These are phyloP conservation scores for Mallotus villosus DNA, from an alignment of 2,797 vertebrate species.

Conservation along the genomic window DNA sequence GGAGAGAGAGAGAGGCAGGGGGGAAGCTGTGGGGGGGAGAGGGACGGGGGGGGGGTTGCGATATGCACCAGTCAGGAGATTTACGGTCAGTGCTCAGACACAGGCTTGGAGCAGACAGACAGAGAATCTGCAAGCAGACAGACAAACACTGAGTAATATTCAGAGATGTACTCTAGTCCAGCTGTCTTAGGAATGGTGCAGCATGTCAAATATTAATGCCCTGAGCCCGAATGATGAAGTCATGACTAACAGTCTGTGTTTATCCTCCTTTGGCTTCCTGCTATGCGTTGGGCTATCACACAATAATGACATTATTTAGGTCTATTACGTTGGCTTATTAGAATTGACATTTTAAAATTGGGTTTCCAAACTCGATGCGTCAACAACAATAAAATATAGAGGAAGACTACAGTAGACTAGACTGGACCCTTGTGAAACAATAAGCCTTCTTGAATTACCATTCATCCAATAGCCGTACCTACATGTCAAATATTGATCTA, in stretches of 20 bases:
- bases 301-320: slow-evolving; percentile 21
- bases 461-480: too few species aligned
- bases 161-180: slow-evolving; percentile 25
- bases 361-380: too few species aligned
- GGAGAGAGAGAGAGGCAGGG: slow-evolving; percentile 14
- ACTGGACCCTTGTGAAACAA: too few species aligned
- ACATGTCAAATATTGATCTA: too few species aligned
- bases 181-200: slow-evolving; percentile 28
- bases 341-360: too few species aligned
- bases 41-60: neutral
- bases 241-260: too few species aligned
- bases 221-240: neutral
- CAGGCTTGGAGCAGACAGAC: slow-evolving; percentile 18
- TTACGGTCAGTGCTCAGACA: slow-evolving; percentile 37
- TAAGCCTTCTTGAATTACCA: too few species aligned
- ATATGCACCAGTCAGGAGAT: slow-evolving; percentile 48
- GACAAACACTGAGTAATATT: slow-evolving; percentile 17
- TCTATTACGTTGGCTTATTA: too few species aligned
- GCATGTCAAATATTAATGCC: slow-evolving; percentile 54
- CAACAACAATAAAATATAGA: too few species aligned
- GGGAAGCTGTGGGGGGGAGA: too few species aligned
- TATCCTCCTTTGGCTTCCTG: too few species aligned
- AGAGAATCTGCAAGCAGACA: neutral
- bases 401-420: too few species aligned
- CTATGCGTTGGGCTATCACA: slow-evolving; percentile 1